phyloP scores from a whole-genome alignment of 2,888 invertebrate species.

The Rhopalosiphum nymphaeae region DNA sequence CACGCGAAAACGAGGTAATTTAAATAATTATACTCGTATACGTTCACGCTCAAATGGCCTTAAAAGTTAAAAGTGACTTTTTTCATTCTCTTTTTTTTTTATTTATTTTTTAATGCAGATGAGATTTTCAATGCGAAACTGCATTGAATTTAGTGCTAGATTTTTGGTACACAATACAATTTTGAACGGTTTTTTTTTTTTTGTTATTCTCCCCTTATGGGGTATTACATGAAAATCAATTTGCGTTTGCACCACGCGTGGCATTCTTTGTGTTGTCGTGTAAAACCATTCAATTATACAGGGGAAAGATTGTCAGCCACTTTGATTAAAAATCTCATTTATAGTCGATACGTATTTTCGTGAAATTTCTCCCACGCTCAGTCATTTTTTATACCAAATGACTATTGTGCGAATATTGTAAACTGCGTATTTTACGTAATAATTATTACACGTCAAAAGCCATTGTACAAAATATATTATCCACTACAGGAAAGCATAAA shows the following conservation, averaged over 20 bases:
- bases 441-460: not conserved
- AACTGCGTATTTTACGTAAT: not conserved
- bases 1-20: not conserved
- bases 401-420: not conserved
- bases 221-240: constrained; percentile 53
- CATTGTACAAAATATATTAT: not conserved
- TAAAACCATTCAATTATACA: constrained; percentile 40
- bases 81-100: constrained; percentile 1
- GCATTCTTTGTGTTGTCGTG: constrained; percentile 27
- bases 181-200: constrained; percentile 48
- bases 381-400: not conserved
- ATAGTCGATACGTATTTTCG: constrained; percentile 15
- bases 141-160: constrained; percentile 30
- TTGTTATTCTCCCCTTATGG: constrained; percentile 1
- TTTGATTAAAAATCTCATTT: constrained; percentile 50
- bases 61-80: not conserved
- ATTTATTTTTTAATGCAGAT: constrained; percentile 37
- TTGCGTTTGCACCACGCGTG: constrained; percentile 46
- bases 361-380: constrained; percentile 56
- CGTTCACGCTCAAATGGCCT: not conserved
- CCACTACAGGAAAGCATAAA: not conserved
- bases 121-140: constrained; percentile 7
- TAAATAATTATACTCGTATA: not conserved
- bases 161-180: constrained; percentile 49
- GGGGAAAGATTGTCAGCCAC: constrained; percentile 33